Evolutionary conservation across 2,797 vertebrate genomes (phyloP), one percentile per base, ranked within the genome.

Genomic region (Rhinella marina): DNA sequence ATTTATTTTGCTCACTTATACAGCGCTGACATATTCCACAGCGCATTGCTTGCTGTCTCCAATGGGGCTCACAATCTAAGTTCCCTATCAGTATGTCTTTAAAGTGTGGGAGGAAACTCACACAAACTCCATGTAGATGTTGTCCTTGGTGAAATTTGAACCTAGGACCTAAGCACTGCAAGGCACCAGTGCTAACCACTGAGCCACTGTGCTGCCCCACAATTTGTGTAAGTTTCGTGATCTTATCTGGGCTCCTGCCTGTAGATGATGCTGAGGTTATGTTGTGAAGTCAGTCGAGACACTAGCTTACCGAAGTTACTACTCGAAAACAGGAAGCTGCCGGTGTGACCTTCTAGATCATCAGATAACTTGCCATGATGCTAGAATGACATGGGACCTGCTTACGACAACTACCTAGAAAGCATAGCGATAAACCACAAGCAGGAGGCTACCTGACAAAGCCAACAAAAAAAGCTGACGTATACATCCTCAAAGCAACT

Each of bases 371-470:
- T 56, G 12, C 27, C 19, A 11, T 16, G 48, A 52, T 79, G 8
- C 27, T 9, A 73, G 14, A 59, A 16, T 82, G 61, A 82, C 8
- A 48, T 54, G 32, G 14, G n/a, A 72, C 64, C 0, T 17, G 61
- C 62, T 66, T 10, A 41, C 41, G 41, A 50, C 29, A 82, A 54
- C 32, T 12, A 64, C n/a, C 41, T 70, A 56, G n/a, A 83, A 70
- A 82, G 62, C 14, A 68, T 64, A 70, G 50, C 50, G 23, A 21
- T 50, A 54, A 62, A 82, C 61, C 81, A 68, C 62, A 83, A 70
- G 61, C 2, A 68, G 80, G 41, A 66, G 80, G 12, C 80, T 54
- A 82, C 23, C 23, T 19, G 41, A 54, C 12, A 64, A 12, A 66
- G 14, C 13, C 13, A 27, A 54, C 19, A 50, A 27, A 52, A 50